Evolutionary conservation across 2,888 invertebrate genomes (phyloP).

Genomic region (Shargacucullia verbasci): DNA sequence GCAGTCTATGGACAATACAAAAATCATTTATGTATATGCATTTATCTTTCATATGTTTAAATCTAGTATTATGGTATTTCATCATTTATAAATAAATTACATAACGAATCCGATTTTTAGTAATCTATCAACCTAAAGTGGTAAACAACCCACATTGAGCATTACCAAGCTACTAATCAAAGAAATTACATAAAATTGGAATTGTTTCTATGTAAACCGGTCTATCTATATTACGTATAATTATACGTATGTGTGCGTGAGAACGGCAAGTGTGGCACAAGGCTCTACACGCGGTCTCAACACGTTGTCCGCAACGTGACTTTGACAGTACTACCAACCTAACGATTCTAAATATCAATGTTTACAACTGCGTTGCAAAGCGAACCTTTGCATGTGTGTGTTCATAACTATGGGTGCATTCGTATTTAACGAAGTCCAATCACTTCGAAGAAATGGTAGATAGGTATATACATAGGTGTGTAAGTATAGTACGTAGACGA

Average conservation of each 20-base stretch:
- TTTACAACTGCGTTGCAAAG: conserved; percentile 64
- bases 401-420: conserved; percentile 56
- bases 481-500: no score
- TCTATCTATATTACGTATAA: conserved; percentile 15
- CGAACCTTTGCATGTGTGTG: conserved; percentile 50
- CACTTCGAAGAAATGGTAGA: conserved; percentile 1
- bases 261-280: conserved; percentile 65
- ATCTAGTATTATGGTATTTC: conserved; percentile 7
- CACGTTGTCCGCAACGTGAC: conserved; percentile 87
- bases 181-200: conserved; percentile 20
- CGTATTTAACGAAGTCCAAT: conserved; percentile 7
- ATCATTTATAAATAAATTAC: conserved; percentile 1
- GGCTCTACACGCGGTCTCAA: conserved; percentile 74
- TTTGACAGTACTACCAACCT: conserved; percentile 73
- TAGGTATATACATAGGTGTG: no score
- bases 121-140: conserved; percentile 11
- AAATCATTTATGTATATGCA: conserved; percentile 57
- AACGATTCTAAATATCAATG: conserved; percentile 64
- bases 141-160: conserved; percentile 1
- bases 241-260: conserved; percentile 60
- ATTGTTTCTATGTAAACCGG: conserved; percentile 35
- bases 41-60: conserved; percentile 17
- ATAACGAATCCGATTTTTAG: conserved; percentile 7
- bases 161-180: conserved; percentile 25
- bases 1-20: conserved; percentile 81